A percentile compares a stretch with the other conserved stretches of the same genome.
Evolutionary conservation across 37 sponge, comb jelly and placozoan species (phyloP).

Genomic region (Aplysina aerophoba): DNA sequence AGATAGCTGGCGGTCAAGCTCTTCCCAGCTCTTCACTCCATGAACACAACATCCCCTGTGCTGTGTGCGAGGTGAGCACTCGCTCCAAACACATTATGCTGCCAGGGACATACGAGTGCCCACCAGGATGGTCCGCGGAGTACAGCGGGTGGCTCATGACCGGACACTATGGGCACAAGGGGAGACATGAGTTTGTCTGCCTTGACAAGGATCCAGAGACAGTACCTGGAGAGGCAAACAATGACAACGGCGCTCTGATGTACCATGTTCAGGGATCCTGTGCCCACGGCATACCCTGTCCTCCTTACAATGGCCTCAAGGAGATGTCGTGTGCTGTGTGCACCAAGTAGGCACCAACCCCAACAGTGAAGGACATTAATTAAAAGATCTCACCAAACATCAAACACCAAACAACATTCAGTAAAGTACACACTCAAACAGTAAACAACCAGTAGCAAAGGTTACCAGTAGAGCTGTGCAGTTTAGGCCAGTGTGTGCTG

Average conservation of each 20-base stretch:
- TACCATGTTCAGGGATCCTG: constrained; percentile 9
- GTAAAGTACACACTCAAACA: too few species aligned
- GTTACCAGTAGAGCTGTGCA: too few species aligned
- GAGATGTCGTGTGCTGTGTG: constrained; percentile 31
- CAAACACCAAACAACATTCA: too few species aligned
- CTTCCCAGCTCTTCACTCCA: not conserved
- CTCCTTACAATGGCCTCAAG: constrained; percentile 11
- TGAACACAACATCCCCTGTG: constrained; percentile 35
- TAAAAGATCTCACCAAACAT: too few species aligned
- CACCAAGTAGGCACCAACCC: constrained; percentile 5
- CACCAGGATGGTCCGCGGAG: not conserved
- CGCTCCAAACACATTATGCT: constrained; percentile 5
- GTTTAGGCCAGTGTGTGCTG: too few species aligned
- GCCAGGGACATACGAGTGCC: constrained; percentile 3
- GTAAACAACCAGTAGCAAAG: too few species aligned
- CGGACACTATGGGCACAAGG: not conserved
- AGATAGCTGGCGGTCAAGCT: not conserved
- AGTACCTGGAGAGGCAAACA: not conserved
- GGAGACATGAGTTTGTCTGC: not conserved
- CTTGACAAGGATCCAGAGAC: constrained; percentile 3
- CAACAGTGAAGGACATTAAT: too few species aligned
- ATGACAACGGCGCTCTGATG: constrained; percentile 9
- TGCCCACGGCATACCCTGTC: constrained; percentile 11
- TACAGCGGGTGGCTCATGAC: constrained; percentile 18
- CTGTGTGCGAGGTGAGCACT: constrained; percentile 8